Evolutionary conservation across 2,113 vertebrate genomes (phyloP).

Genomic region (Perca schrenkii): DNA sequence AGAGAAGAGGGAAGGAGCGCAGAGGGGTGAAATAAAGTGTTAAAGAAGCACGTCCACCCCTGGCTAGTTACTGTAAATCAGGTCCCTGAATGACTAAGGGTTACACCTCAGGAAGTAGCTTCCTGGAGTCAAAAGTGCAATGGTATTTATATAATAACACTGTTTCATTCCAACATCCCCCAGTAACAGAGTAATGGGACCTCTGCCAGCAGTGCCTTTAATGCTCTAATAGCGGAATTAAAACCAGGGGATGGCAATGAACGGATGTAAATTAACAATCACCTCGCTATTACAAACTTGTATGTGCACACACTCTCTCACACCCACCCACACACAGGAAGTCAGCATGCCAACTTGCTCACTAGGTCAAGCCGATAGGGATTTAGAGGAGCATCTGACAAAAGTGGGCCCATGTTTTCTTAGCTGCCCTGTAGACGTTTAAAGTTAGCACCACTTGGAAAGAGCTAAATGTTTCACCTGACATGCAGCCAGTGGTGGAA

Average conservation of each 20-base stretch:
- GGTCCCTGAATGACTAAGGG: slow-evolving; percentile 78
- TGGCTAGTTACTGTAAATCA: slow-evolving; percentile 85
- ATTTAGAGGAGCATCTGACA: slow-evolving; percentile 48
- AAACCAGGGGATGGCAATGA: slow-evolving; percentile 76
- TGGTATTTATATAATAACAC: slow-evolving; percentile 87
- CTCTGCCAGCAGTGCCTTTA: slow-evolving; percentile 68
- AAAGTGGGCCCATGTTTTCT: slow-evolving; percentile 52
- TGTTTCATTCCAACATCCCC: slow-evolving; percentile 77
- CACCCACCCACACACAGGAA: slow-evolving; percentile 44
- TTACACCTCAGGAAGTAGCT: slow-evolving; percentile 82
- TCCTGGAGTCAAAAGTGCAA: slow-evolving; percentile 88
- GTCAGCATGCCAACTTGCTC: slow-evolving; percentile 31
- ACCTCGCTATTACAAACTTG: slow-evolving; percentile 62
- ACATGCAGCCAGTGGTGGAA: not conserved
- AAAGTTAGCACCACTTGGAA: slow-evolving; percentile 2
- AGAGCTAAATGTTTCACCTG: slow-evolving; percentile 14
- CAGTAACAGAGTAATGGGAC: slow-evolving; percentile 72
- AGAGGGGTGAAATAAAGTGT: slow-evolving; percentile 72
- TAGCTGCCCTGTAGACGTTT: slow-evolving; percentile 26
- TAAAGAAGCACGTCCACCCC: slow-evolving; percentile 78
- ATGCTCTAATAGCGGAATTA: slow-evolving; percentile 79
- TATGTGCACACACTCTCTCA: not conserved
- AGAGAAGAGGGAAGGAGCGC: slow-evolving; percentile 49
- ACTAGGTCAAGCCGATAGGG: slow-evolving; percentile 17
- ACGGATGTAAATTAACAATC: slow-evolving; percentile 80